These are phyloP conservation scores for Odontomachus brunneus DNA, from an alignment of 1,140 invertebrate species.

Conservation along the genomic window DNA sequence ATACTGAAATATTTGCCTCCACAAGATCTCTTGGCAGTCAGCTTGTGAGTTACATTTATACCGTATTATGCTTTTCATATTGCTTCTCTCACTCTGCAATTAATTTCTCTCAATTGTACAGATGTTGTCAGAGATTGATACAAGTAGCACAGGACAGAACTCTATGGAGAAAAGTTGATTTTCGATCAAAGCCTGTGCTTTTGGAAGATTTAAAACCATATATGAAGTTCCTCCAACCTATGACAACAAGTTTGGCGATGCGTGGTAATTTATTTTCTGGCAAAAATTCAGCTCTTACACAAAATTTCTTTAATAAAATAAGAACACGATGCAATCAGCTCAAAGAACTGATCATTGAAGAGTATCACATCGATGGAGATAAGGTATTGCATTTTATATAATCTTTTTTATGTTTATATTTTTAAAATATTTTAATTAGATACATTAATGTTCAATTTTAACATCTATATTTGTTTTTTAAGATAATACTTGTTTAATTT, in stretches of 20 bases:
- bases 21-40: constrained; percentile 84
- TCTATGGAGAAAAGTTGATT: constrained; percentile 85
- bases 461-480: constrained; percentile 9
- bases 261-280: constrained; percentile 73
- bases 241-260: constrained; percentile 84
- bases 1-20: constrained; percentile 85
- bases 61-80: constrained; percentile 16
- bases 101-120: constrained; percentile 63
- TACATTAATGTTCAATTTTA: neutral
- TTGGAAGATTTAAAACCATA: constrained; percentile 83
- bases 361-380: constrained; percentile 84
- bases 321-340: constrained; percentile 78
- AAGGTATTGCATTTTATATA: constrained; percentile 77
- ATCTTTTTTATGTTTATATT: neutral
- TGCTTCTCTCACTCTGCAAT: constrained; percentile 1
- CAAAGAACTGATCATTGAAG: constrained; percentile 84
- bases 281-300: constrained; percentile 65
- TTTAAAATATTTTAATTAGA: constrained; percentile 23
- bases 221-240: constrained; percentile 82
- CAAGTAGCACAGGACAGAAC: constrained; percentile 84
- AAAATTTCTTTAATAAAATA: constrained; percentile 78
- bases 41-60: constrained; percentile 81
- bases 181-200: constrained; percentile 79
- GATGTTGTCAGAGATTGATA: constrained; percentile 84
- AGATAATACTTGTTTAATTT: neutral